A percentile compares a stretch with the other conserved stretches of the same genome.
phyloP scores from a whole-genome alignment of 1,140 invertebrate species.

The Drosophila pectinifera region DNA sequence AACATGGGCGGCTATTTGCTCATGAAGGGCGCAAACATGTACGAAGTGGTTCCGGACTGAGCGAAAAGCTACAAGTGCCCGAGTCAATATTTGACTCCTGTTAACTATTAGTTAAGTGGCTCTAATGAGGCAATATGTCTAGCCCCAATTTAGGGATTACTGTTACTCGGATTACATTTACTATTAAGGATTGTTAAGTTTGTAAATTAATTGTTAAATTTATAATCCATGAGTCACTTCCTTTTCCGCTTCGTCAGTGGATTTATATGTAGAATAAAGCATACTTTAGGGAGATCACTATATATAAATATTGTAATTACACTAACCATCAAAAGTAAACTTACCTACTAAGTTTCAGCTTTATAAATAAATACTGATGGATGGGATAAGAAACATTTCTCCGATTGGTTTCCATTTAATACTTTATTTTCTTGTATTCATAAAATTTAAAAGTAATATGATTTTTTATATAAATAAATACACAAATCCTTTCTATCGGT shows the following conservation, averaged over 20 bases:
- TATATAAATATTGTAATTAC: not conserved
- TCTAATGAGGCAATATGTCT: not conserved
- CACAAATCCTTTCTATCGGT: conserved; percentile 49
- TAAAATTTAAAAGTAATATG: conserved; percentile 62
- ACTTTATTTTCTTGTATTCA: conserved; percentile 74
- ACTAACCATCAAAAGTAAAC: not conserved
- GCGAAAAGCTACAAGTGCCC: conserved; percentile 26
- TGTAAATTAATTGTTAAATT: not conserved
- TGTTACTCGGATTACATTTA: not conserved
- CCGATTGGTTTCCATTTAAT: conserved; percentile 75
- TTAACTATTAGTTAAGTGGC: conserved; percentile 23
- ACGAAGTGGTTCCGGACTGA: conserved; percentile 86
- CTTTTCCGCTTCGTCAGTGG: not conserved
- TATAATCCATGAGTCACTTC: not conserved
- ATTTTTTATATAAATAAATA: conserved; percentile 74
- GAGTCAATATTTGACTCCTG: conserved; percentile 49
- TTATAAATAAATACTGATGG: too few relatives aligned
- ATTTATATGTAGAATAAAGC: not conserved
- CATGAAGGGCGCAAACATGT: conserved; percentile 92
- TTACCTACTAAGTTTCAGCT: not conserved
- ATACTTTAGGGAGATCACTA: conserved; percentile 19
- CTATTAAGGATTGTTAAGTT: too few relatives aligned
- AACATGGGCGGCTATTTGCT: conserved; percentile 94
- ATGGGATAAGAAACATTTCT: too few relatives aligned
- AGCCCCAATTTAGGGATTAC: not conserved